These are phyloP conservation scores for Halictus quadricinctus DNA, from an alignment of 2,888 invertebrate species.

Conservation along the genomic window DNA sequence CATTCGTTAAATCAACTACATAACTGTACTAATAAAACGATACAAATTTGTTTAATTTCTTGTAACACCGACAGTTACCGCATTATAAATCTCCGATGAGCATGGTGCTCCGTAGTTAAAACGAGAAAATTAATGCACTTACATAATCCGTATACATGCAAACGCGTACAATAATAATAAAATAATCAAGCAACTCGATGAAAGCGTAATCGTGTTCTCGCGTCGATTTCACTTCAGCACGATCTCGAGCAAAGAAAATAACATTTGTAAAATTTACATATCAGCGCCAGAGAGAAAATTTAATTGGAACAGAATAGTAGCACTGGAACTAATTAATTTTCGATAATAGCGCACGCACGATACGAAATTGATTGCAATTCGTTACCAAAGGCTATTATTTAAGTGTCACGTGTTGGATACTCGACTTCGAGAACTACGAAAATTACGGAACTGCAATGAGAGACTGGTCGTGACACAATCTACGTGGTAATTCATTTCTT, in stretches of 20 bases:
- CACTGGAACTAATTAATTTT: not conserved
- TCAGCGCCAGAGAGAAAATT: not conserved
- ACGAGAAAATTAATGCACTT: not conserved
- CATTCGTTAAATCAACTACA: not conserved
- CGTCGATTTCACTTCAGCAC: not conserved
- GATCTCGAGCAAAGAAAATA: not conserved
- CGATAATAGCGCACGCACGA: not conserved
- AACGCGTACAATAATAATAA: not conserved
- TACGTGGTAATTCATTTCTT: constrained; percentile 15
- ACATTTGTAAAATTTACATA: not conserved
- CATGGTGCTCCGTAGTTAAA: not conserved
- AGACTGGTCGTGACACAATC: not conserved
- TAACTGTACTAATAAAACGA: not conserved
- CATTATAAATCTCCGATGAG: not conserved
- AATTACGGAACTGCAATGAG: not conserved
- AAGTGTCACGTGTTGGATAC: not conserved
- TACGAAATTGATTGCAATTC: not conserved
- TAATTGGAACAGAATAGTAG: not conserved
- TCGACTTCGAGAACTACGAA: not conserved
- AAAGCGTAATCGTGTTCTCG: not conserved
- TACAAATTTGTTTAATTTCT: not conserved
- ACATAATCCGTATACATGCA: not conserved
- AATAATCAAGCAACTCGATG: not conserved
- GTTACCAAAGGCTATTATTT: not conserved
- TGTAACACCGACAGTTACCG: not conserved